Percentiles rank a stretch among this genome's conserved stretches.
Conservation (phyloP, 2,888 invertebrate species). For the Drosophila cyrtoloma region DNA sequence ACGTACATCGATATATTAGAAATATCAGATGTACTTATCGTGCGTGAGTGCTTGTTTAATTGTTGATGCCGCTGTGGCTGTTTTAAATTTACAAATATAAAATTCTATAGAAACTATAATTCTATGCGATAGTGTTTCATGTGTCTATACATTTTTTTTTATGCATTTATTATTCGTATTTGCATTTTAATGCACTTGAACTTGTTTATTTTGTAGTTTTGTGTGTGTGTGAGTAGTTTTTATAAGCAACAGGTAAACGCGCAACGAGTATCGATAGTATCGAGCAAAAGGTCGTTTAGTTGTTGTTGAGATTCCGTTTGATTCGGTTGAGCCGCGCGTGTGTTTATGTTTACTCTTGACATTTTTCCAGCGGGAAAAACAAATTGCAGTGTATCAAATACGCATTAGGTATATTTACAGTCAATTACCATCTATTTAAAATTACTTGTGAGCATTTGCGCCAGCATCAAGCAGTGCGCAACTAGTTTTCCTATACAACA, state of each 20-base stretch:
- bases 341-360: constrained; percentile 5
- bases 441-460: constrained; percentile 11
- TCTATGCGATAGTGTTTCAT: neutral
- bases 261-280: constrained; percentile 44
- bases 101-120: neutral
- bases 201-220: constrained; percentile 3
- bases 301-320: constrained; percentile 58
- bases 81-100: constrained; percentile 1
- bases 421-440: constrained; percentile 16
- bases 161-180: neutral
- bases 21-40: constrained; percentile 10
- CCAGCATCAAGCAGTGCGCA: constrained; percentile 1
- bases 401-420: constrained; percentile 6
- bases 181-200: neutral
- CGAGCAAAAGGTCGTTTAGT: constrained; percentile 48
- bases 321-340: constrained; percentile 58
- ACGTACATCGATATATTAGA: constrained; percentile 20
- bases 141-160: neutral
- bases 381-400: constrained; percentile 15
- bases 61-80: constrained; percentile 20
- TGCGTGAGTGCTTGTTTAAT: constrained; percentile 37
- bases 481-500: constrained; percentile 14
- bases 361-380: constrained; percentile 65
- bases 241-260: constrained; percentile 50
- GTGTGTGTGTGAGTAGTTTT: constrained; percentile 20